Percentiles rank a stretch among this genome's conserved stretches.
phyloP scores from a whole-genome alignment of 2,888 invertebrate genomes.

The Watsonalla binaria region DNA sequence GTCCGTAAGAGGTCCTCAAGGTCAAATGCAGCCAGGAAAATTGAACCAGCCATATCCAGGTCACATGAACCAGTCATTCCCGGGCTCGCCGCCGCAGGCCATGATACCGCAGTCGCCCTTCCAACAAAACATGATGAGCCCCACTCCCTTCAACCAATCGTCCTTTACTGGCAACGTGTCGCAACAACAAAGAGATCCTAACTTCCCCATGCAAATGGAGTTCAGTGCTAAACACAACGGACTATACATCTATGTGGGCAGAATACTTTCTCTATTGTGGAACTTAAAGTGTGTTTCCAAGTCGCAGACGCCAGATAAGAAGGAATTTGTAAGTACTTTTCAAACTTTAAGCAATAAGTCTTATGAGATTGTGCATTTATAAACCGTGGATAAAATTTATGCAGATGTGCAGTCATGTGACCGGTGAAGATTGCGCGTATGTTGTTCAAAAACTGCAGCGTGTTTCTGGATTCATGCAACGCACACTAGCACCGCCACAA shows the following conservation, averaged over 20 bases:
- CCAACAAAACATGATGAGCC: constrained; percentile 54
- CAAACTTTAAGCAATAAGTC: not conserved
- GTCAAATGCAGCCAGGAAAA: constrained; percentile 49
- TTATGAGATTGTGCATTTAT: not conserved
- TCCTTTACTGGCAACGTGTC: constrained; percentile 54
- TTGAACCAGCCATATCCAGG: constrained; percentile 57
- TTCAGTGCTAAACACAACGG: constrained; percentile 92
- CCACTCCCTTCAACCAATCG: constrained; percentile 58
- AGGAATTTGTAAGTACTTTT: constrained; percentile 75
- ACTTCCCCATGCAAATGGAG: constrained; percentile 65
- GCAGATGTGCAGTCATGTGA: constrained; percentile 83
- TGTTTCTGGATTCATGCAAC: constrained; percentile 83
- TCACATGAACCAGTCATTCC: constrained; percentile 55
- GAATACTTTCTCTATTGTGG: constrained; percentile 95
- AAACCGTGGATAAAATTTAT: constrained; percentile 14
- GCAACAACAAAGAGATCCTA: constrained; percentile 57
- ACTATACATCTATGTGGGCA: constrained; percentile 92
- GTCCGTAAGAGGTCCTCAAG: constrained; percentile 56
- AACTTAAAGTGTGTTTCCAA: constrained; percentile 85
- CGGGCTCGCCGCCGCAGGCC: constrained; percentile 46
- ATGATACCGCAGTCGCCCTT: constrained; percentile 54
- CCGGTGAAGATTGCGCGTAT: constrained; percentile 84
- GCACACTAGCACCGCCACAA: constrained; percentile 55
- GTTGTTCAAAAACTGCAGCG: constrained; percentile 87
- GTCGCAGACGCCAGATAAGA: constrained; percentile 69